A percentile compares a stretch with the other conserved stretches of the same genome.
Evolutionary conservation across 2,888 invertebrate genomes (phyloP).

Genomic region (Xanthostigma xanthostigma): DNA sequence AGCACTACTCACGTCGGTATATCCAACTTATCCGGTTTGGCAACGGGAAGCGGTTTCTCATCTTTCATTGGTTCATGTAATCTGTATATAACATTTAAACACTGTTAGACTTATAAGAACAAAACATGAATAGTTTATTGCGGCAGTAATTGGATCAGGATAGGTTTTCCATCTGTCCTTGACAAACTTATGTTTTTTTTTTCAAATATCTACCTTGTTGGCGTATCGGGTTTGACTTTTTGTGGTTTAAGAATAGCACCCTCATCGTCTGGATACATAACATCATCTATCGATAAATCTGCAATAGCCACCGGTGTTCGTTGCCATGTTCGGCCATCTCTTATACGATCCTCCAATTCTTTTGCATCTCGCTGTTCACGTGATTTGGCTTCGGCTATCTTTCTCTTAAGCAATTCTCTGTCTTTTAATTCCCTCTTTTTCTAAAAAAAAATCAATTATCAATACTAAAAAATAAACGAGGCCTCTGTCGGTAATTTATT

Average conservation of each 20-base stretch:
- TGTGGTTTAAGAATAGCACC: conserved; percentile 10
- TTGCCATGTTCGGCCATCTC: conserved; percentile 5
- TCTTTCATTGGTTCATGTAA: too few relatives aligned
- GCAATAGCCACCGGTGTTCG: conserved; percentile 13
- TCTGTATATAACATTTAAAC: too few relatives aligned
- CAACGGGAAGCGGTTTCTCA: too few relatives aligned
- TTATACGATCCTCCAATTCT: conserved; percentile 23
- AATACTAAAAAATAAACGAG: neutral
- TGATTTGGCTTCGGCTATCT: conserved; percentile 22
- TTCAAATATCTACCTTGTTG: neutral
- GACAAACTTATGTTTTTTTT: too few relatives aligned
- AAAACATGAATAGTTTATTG: too few relatives aligned
- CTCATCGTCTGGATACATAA: conserved; percentile 19
- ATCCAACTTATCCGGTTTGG: conserved; percentile 1
- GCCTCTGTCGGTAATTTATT: too few relatives aligned
- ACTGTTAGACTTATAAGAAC: too few relatives aligned
- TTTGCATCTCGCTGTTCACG: conserved; percentile 33
- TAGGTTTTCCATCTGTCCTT: too few relatives aligned
- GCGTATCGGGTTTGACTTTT: neutral
- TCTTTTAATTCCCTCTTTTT: conserved; percentile 26
- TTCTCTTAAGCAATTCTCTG: conserved; percentile 25
- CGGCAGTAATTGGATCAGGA: too few relatives aligned
- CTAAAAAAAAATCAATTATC: conserved; percentile 19
- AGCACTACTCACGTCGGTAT: neutral
- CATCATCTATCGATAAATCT: conserved; percentile 13